These are phyloP conservation scores for Eospalax fontanierii DNA, from an alignment of 2,797 vertebrate species.

Conservation along the genomic window DNA sequence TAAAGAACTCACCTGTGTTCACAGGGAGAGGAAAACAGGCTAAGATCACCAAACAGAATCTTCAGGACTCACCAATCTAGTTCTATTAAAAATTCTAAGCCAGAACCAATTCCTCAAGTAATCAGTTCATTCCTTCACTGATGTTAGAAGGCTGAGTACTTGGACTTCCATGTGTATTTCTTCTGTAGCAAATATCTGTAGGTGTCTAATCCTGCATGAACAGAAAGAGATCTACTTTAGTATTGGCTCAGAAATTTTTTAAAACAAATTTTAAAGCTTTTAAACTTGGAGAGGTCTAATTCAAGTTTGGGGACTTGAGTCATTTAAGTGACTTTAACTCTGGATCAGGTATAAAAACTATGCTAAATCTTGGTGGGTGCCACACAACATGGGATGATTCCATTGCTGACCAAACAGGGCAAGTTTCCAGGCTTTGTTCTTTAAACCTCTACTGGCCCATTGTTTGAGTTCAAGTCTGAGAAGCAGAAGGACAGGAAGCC, in stretches of 20 bases:
- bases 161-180: background rate
- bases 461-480: constrained; percentile 26
- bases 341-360: constrained; percentile 4
- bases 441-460: background rate
- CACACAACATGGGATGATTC: background rate
- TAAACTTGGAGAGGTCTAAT: background rate
- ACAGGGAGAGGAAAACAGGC: background rate
- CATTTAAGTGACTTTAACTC: background rate
- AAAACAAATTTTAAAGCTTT: constrained; percentile 25
- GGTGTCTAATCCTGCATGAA: background rate
- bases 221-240: background rate
- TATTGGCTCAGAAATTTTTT: background rate
- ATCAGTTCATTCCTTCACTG: background rate
- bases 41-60: background rate
- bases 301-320: constrained; percentile 15
- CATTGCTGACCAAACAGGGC: constrained; percentile 13
- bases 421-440: constrained; percentile 37
- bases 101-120: background rate
- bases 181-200: background rate
- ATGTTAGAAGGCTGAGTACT: background rate
- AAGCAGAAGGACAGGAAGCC: background rate
- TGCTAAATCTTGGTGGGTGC: constrained; percentile 6
- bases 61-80: background rate
- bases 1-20: background rate
- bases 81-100: background rate